Evolutionary conservation across 2,797 vertebrate species (phyloP).

Genomic region (Todus mexicanus): DNA sequence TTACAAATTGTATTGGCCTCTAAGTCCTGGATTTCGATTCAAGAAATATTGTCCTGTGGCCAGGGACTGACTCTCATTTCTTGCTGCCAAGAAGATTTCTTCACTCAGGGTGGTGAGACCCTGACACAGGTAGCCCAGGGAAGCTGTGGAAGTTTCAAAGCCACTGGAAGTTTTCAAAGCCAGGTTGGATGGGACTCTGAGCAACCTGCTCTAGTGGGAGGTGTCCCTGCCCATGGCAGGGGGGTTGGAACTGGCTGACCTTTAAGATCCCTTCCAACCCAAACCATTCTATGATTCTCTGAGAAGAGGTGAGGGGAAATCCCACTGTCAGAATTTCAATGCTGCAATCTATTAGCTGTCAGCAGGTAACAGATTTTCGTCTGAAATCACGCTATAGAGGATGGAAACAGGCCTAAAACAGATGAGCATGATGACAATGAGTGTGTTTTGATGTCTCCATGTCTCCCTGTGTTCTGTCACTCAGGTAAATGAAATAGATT

Average conservation of each 20-base stretch:
- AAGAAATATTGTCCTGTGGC: background rate
- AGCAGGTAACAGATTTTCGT: background rate
- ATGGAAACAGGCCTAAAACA: background rate
- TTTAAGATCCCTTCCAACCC: background rate
- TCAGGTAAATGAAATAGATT: background rate
- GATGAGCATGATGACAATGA: rapidly evolving
- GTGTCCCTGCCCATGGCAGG: background rate
- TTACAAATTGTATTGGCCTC: background rate
- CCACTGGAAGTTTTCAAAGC: background rate
- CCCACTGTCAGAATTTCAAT: rapidly evolving
- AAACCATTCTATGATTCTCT: background rate
- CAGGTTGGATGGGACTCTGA: background rate
- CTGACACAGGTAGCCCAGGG: background rate
- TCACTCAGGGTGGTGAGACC: background rate
- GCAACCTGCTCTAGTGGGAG: background rate
- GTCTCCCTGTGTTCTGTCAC: background rate
- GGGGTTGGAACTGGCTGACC: no score
- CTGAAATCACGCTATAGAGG: background rate
- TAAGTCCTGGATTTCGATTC: background rate
- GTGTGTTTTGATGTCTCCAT: background rate
- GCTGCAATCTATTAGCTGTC: background rate
- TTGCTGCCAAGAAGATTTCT: no score
- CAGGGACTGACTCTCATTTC: background rate
- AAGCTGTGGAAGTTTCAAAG: background rate
- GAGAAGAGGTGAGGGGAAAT: background rate